Conservation (phyloP, 2,888 invertebrate genomes). For the Drosophila acutilabella region DNA sequence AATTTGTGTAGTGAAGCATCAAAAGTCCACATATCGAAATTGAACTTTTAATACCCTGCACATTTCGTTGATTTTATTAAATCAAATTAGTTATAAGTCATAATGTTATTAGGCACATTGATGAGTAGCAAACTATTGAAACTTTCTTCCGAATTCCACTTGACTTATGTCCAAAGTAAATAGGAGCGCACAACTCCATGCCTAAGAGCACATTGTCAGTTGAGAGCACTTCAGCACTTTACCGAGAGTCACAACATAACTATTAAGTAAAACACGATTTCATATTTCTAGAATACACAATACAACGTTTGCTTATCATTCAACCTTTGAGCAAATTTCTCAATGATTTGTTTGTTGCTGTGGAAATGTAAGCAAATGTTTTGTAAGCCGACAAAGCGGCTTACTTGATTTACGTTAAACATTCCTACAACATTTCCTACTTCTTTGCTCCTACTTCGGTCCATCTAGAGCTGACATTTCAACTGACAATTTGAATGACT, state of each 20-base stretch:
- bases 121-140: neutral
- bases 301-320: constrained; percentile 35
- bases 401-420: constrained; percentile 58
- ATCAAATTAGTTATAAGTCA: too few relatives aligned
- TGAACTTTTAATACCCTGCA: neutral
- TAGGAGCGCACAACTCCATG: neutral
- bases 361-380: constrained; percentile 66
- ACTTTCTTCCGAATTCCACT: neutral
- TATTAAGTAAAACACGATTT: constrained; percentile 9
- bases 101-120: neutral
- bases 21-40: neutral
- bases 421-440: constrained; percentile 7
- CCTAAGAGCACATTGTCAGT: neutral
- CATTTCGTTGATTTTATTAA: neutral
- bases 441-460: constrained; percentile 9
- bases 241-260: neutral
- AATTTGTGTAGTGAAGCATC: neutral
- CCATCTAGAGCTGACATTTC: constrained; percentile 77
- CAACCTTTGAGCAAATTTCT: constrained; percentile 58
- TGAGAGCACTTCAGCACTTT: constrained; percentile 1
- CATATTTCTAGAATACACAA: constrained; percentile 15
- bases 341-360: constrained; percentile 62
- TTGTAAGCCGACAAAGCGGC: constrained; percentile 77
- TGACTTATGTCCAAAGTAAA: neutral
- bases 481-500: constrained; percentile 78